A percentile compares a stretch with the other conserved stretches of the same genome.
These are phyloP conservation scores for Puma concolor DNA, from an alignment of 2,113 vertebrate genomes.

Conservation along the genomic window DNA sequence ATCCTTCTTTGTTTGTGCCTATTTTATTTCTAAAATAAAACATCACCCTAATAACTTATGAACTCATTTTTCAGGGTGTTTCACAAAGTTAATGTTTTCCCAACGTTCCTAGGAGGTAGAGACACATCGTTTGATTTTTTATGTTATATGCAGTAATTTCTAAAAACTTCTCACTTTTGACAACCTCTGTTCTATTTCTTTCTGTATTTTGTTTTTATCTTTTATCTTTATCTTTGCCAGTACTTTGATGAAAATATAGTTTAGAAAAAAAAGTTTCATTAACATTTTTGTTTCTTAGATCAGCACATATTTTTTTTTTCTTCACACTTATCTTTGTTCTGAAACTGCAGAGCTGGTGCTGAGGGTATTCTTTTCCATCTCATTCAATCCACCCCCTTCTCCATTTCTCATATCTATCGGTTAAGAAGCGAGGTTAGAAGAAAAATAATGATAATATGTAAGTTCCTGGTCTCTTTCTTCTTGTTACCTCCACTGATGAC, in stretches of 20 bases:
- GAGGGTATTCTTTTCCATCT: not conserved
- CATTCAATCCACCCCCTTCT: not conserved
- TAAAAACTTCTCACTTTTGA: not conserved
- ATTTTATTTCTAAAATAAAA: constrained; percentile 38
- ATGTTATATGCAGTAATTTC: not conserved
- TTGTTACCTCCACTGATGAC: too few relatives aligned
- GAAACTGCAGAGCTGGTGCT: not conserved
- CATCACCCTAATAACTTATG: not conserved
- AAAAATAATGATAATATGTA: not conserved
- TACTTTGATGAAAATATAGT: not conserved
- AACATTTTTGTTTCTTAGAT: not conserved
- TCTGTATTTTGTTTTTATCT: not conserved
- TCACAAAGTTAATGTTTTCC: not conserved
- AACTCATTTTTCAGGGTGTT: not conserved
- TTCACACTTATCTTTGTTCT: not conserved
- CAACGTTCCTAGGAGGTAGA: not conserved
- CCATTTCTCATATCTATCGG: not conserved
- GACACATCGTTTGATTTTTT: not conserved
- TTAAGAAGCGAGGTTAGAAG: not conserved
- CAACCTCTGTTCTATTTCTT: not conserved
- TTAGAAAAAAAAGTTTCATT: not conserved
- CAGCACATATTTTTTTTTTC: not conserved
- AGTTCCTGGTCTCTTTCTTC: not conserved
- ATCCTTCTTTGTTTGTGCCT: not conserved
- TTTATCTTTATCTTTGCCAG: not conserved